phyloP scores from a whole-genome alignment of 2,797 vertebrate species.

The Spondyliosoma cantharus region DNA sequence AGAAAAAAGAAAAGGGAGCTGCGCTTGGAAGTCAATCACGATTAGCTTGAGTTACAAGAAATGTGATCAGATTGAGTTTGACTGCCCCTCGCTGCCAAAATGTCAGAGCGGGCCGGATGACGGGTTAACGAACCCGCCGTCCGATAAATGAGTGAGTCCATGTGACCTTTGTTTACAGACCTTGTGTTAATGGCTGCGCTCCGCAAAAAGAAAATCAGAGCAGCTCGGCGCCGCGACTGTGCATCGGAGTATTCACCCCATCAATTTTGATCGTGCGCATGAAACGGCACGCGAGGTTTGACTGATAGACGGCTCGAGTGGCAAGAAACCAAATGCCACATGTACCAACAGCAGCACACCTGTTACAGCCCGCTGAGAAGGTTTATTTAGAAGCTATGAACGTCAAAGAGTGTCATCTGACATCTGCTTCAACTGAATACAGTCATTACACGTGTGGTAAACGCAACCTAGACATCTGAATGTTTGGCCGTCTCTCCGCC shows the following conservation, averaged over 20 bases:
- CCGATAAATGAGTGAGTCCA: slow-evolving; percentile 43
- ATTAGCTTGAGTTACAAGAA: slow-evolving; percentile 33
- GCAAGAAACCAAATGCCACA: neutral
- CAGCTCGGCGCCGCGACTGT: neutral
- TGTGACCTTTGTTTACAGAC: slow-evolving; percentile 47
- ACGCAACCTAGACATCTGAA: too few species aligned
- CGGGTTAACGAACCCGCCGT: slow-evolving; percentile 53
- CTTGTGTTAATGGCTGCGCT: neutral
- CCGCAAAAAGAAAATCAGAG: neutral
- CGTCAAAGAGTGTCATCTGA: neutral
- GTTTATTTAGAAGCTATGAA: neutral
- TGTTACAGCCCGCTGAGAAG: neutral
- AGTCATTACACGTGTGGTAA: neutral
- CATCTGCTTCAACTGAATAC: neutral
- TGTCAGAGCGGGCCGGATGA: slow-evolving; percentile 48
- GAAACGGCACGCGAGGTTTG: neutral
- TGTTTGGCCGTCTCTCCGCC: too few species aligned
- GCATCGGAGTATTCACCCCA: neutral
- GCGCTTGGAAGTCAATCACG: slow-evolving; percentile 38
- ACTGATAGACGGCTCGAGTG: neutral
- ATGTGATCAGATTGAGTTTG: slow-evolving; percentile 42
- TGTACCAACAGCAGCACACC: neutral
- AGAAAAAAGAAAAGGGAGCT: too few species aligned
- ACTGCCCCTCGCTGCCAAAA: slow-evolving; percentile 35
- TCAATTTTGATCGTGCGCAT: neutral